A percentile compares a stretch with the other conserved stretches of the same genome.
Conservation (phyloP, 2,113 vertebrate species). For the Poeciliopsis occidentalis region DNA sequence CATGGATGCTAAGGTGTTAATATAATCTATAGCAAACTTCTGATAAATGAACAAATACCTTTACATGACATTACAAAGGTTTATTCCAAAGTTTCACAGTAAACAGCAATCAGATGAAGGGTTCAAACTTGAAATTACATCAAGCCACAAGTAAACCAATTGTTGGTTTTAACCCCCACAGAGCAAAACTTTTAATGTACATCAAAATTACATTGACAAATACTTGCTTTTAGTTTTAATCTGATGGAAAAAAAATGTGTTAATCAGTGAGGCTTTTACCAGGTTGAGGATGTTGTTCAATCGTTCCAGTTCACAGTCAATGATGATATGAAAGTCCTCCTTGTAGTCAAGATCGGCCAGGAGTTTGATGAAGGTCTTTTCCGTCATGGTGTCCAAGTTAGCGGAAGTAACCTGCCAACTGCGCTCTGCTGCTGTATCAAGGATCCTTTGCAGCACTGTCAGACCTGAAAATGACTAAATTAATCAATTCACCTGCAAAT, state of each 20-base stretch:
- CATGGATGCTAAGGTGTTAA: neutral
- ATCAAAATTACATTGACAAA: neutral
- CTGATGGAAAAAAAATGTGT: neutral
- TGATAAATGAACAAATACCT: neutral
- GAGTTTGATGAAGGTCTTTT: constrained; percentile 86
- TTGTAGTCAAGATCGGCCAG: constrained; percentile 93
- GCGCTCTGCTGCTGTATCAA: constrained; percentile 94
- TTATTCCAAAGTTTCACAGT: neutral
- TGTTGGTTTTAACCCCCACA: neutral
- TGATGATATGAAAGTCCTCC: constrained; percentile 91
- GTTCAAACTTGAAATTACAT: neutral
- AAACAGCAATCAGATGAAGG: neutral
- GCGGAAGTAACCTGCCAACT: constrained; percentile 96
- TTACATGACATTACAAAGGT: neutral
- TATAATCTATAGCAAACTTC: neutral
- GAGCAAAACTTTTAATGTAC: neutral
- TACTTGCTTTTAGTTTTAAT: neutral
- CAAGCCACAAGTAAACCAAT: neutral
- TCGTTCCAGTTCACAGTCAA: constrained; percentile 92
- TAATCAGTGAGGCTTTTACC: constrained; percentile 74
- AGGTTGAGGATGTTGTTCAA: constrained; percentile 91
- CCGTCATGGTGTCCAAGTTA: constrained; percentile 90
- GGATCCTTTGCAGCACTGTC: constrained; percentile 91
- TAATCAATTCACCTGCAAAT: neutral
- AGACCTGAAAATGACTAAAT: constrained; percentile 79